Conservation (phyloP, 2,113 vertebrate genomes). For the Zosterops borbonicus region DNA sequence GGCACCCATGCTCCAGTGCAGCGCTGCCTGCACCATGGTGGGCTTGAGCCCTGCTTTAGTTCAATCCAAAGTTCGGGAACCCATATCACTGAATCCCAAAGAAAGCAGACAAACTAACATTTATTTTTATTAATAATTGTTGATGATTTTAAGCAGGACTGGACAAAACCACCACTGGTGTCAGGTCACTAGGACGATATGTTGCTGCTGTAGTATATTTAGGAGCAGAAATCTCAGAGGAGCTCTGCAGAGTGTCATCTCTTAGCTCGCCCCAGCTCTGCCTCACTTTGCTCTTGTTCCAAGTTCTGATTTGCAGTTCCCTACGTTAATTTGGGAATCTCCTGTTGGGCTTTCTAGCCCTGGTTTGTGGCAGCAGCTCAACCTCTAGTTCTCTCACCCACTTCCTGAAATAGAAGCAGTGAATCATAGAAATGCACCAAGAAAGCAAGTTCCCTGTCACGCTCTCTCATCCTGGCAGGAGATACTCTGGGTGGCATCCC, state of each 20-base stretch:
- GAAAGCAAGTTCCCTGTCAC: not conserved
- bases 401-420: constrained; percentile 16
- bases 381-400: not conserved
- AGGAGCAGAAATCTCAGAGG: constrained; percentile 17
- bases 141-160: not conserved
- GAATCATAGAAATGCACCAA: not conserved
- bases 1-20: not conserved
- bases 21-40: not conserved
- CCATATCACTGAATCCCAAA: not conserved
- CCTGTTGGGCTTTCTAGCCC: constrained; percentile 34
- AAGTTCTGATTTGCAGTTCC: not conserved
- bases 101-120: not conserved
- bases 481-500: not conserved
- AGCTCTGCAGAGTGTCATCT: not conserved
- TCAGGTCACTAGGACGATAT: not conserved
- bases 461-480: not conserved
- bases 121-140: not conserved
- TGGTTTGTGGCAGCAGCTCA: not conserved
- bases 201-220: constrained; percentile 9
- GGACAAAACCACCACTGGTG: not conserved
- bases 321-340: constrained; percentile 43
- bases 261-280: not conserved
- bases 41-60: not conserved
- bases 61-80: not conserved
- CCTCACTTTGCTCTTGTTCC: not conserved